Percentiles rank a stretch among this genome's conserved stretches.
These are phyloP conservation scores for Platerodrilus igneus DNA, from an alignment of 2,888 invertebrate species.

Conservation along the genomic window DNA sequence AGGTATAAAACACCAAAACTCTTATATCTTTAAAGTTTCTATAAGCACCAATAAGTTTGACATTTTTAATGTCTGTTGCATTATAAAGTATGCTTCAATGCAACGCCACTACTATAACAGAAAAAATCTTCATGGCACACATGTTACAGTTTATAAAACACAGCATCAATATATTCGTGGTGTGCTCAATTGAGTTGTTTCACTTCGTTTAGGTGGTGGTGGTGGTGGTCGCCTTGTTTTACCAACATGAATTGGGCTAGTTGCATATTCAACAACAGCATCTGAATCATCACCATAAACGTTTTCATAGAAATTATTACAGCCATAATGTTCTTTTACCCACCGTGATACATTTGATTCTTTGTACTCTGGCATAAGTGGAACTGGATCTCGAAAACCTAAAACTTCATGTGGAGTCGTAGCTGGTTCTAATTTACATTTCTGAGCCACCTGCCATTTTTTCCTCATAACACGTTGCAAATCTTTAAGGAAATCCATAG, in stretches of 20 bases:
- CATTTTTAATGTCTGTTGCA: constrained; percentile 36
- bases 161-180: constrained; percentile 28
- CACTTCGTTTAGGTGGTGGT: constrained; percentile 84
- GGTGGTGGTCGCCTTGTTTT: constrained; percentile 70
- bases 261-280: constrained; percentile 50
- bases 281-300: constrained; percentile 53
- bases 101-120: constrained; percentile 3
- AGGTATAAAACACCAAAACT: constrained; percentile 23
- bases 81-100: constrained; percentile 21
- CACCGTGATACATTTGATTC: constrained; percentile 84
- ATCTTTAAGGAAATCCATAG: constrained; percentile 80
- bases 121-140: constrained; percentile 1
- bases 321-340: constrained; percentile 84
- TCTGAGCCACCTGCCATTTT: constrained; percentile 91
- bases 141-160: constrained; percentile 16
- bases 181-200: constrained; percentile 75
- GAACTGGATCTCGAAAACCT: constrained; percentile 80
- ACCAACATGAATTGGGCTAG: constrained; percentile 41
- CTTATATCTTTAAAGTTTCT: constrained; percentile 24
- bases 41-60: constrained; percentile 46
- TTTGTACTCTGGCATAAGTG: constrained; percentile 65
- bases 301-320: constrained; percentile 72
- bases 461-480: constrained; percentile 88
- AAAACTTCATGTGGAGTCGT: constrained; percentile 88
- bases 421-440: constrained; percentile 81